Evolutionary conservation across 1,140 invertebrate genomes (phyloP).

Genomic region (Calliphora vicina): DNA sequence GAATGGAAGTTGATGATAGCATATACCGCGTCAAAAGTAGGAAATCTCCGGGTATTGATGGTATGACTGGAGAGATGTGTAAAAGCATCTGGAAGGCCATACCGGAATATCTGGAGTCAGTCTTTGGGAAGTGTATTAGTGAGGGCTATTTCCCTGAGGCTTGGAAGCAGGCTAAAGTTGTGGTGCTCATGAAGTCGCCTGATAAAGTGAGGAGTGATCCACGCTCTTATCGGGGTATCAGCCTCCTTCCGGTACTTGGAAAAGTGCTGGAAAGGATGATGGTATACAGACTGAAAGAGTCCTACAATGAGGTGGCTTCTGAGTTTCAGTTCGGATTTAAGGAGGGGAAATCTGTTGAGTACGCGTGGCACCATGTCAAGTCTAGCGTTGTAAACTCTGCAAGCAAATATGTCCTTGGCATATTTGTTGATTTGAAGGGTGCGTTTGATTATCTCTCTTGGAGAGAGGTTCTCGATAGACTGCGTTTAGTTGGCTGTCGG

Average conservation of each 20-base stretch:
- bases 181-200: conserved; percentile 45
- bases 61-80: conserved; percentile 33
- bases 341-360: conserved; percentile 13
- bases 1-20: neutral
- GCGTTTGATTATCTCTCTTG: conserved; percentile 31
- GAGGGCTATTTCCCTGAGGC: neutral
- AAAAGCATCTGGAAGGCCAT: conserved; percentile 37
- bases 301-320: neutral
- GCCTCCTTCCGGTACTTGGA: conserved; percentile 46
- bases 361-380: conserved; percentile 18
- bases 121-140: conserved; percentile 12
- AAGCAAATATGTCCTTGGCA: conserved; percentile 33
- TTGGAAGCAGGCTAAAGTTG: conserved; percentile 45
- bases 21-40: neutral
- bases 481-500: neutral
- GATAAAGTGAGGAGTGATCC: conserved; percentile 18
- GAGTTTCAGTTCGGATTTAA: conserved; percentile 29
- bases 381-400: conserved; percentile 34
- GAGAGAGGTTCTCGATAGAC: neutral
- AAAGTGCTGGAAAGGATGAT: conserved; percentile 44
- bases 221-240: conserved; percentile 52
- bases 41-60: conserved; percentile 37
- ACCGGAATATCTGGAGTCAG: conserved; percentile 33
- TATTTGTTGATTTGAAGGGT: conserved; percentile 34
- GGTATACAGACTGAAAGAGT: conserved; percentile 33